These are phyloP conservation scores for Rhizoglyphus robini DNA, from an alignment of 1,140 invertebrate species.

Conservation along the genomic window DNA sequence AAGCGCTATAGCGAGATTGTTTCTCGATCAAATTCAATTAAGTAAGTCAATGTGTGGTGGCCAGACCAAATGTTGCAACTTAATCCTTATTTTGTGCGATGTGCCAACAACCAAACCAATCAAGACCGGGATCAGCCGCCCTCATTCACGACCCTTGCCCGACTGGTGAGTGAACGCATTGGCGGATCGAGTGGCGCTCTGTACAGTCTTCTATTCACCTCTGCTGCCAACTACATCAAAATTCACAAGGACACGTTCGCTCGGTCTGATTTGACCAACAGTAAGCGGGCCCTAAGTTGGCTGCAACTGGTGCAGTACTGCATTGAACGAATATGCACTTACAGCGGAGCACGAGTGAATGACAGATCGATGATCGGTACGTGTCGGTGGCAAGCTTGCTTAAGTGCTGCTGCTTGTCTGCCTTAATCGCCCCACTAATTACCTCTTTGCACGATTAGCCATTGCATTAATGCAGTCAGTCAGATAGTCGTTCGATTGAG, in stretches of 20 bases:
- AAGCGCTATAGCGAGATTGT: constrained; percentile 44
- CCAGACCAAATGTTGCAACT: constrained; percentile 1
- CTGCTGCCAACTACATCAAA: constrained; percentile 36
- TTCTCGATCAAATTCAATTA: constrained; percentile 32
- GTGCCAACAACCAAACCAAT: neutral
- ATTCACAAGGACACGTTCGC: neutral
- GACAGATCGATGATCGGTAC: constrained; percentile 54
- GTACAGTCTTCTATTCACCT: constrained; percentile 54
- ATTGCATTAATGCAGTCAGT: no score
- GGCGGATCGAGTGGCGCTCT: constrained; percentile 56
- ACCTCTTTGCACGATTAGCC: no score
- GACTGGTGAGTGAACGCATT: constrained; percentile 45
- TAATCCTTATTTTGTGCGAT: neutral
- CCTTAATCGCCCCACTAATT: no score
- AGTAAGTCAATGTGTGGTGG: neutral
- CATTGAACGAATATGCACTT: constrained; percentile 47
- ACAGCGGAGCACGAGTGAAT: constrained; percentile 54
- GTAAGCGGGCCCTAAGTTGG: constrained; percentile 34
- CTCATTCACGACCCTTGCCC: constrained; percentile 20
- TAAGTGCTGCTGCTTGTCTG: no score
- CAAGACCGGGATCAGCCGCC: neutral
- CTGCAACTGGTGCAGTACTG: constrained; percentile 37
- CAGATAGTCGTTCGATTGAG: no score
- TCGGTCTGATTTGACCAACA: constrained; percentile 9
- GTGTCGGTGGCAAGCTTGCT: neutral